These are phyloP conservation scores for Trachymyrmex cornetzi DNA, from an alignment of 1,140 invertebrate species.

Conservation along the genomic window DNA sequence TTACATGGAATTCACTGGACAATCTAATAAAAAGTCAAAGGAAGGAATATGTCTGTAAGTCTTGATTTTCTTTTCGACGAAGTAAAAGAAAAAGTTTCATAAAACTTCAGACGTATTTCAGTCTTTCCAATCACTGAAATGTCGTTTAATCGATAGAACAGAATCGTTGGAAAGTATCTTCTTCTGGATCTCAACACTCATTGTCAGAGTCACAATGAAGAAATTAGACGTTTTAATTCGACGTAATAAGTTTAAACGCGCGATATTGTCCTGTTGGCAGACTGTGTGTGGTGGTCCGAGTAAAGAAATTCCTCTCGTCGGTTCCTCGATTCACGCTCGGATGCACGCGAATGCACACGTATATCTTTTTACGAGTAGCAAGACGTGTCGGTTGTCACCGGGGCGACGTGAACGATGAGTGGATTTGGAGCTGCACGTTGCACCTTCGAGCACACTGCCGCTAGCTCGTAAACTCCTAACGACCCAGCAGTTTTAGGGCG, in stretches of 20 bases:
- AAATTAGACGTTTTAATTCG: not conserved
- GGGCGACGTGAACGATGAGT: conserved; percentile 3
- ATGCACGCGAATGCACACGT: not conserved
- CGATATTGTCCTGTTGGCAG: not conserved
- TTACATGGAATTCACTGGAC: no score
- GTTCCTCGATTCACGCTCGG: not conserved
- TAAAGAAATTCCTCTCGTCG: conserved; percentile 9
- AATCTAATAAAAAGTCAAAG: not conserved
- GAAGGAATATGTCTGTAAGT: not conserved
- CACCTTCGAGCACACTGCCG: not conserved
- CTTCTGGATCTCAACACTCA: not conserved
- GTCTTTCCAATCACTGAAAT: not conserved
- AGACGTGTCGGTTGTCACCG: not conserved
- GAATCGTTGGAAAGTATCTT: not conserved
- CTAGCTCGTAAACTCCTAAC: conserved; percentile 48
- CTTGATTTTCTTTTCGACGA: not conserved
- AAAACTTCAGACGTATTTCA: not conserved
- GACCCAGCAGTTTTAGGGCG: conserved; percentile 25
- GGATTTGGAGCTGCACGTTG: conserved; percentile 21
- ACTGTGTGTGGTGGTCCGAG: not conserved
- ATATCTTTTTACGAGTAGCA: conserved; percentile 38
- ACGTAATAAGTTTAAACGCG: not conserved
- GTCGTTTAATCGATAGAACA: not conserved
- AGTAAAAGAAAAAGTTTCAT: not conserved
- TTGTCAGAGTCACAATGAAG: not conserved